These are phyloP conservation scores for Nemapogon koenigi DNA, from an alignment of 2,888 invertebrate species.

Conservation along the genomic window DNA sequence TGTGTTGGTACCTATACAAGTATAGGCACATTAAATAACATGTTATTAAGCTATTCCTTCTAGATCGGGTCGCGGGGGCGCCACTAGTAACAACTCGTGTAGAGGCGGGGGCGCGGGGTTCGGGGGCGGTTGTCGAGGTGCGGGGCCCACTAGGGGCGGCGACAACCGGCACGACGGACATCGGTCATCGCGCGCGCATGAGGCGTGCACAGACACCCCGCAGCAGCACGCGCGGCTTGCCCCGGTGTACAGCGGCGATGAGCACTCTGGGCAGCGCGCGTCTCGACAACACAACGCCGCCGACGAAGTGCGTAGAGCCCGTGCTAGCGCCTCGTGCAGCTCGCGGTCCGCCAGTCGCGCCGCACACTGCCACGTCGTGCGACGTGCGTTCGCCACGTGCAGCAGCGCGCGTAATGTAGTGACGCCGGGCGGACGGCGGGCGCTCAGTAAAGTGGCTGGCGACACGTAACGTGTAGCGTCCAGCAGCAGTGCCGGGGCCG, in stretches of 20 bases:
- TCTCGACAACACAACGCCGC: constrained; percentile 23
- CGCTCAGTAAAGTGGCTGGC: constrained; percentile 9
- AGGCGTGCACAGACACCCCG: constrained; percentile 32
- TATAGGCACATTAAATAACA: too few species aligned
- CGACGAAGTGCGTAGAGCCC: constrained; percentile 19
- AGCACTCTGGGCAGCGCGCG: constrained; percentile 25
- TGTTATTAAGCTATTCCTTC: constrained; percentile 44
- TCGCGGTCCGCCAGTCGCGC: constrained; percentile 15
- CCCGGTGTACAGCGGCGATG: constrained; percentile 31
- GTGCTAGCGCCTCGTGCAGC: constrained; percentile 21
- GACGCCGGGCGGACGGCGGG: constrained; percentile 15
- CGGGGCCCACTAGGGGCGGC: constrained; percentile 9
- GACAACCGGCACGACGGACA: constrained; percentile 27
- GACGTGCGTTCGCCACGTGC: constrained; percentile 9
- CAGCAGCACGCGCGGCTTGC: constrained; percentile 28
- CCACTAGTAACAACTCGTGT: constrained; percentile 27
- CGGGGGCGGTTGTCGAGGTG: neutral
- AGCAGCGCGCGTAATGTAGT: constrained; percentile 12
- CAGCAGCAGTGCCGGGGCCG: constrained; percentile 21
- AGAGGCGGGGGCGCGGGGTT: neutral
- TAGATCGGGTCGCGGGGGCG: constrained; percentile 50
- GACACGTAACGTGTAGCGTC: constrained; percentile 9
- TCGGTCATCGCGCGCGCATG: constrained; percentile 15
- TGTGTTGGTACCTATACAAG: too few species aligned
- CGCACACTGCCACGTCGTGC: constrained; percentile 10